phyloP scores from a whole-genome alignment of 2,797 vertebrate species.

The Etheostoma perlongum region DNA sequence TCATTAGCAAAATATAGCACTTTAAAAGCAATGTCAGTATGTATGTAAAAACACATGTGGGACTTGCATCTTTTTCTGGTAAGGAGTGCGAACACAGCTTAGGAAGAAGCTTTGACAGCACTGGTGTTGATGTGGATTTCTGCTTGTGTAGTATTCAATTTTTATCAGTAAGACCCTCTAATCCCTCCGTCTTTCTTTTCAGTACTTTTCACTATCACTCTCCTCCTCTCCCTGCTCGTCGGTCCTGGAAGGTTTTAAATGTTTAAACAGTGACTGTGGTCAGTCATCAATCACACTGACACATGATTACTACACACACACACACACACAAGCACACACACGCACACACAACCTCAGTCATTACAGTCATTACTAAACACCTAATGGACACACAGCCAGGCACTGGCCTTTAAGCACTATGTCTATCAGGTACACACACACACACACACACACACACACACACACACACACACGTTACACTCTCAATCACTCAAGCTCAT shows the following conservation, averaged over 20 bases:
- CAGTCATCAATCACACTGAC: conserved; percentile 72
- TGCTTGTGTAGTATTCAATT: conserved; percentile 22
- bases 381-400: conserved; percentile 69
- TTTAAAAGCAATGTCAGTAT: conserved; percentile 8
- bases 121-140: conserved; percentile 22
- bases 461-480: conserved; percentile 35
- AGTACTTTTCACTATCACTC: conserved; percentile 32
- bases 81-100: neutral
- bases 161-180: conserved; percentile 20
- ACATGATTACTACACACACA: conserved; percentile 67
- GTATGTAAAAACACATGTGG: neutral
- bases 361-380: conserved; percentile 68
- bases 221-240: conserved; percentile 30
- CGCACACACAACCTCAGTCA: conserved; percentile 19
- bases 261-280: conserved; percentile 72
- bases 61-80: neutral
- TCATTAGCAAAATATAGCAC: conserved; percentile 10
- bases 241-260: conserved; percentile 71
- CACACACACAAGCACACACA: conserved; percentile 36
- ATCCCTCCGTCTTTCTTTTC: conserved; percentile 27
- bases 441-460: conserved; percentile 27
- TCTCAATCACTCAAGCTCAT: conserved; percentile 74
- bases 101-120: neutral
- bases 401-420: conserved; percentile 69
- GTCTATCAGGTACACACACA: conserved; percentile 52